Evolutionary conservation across 2,797 vertebrate genomes (phyloP).

Genomic region (Sebastiscus albofasciatus): DNA sequence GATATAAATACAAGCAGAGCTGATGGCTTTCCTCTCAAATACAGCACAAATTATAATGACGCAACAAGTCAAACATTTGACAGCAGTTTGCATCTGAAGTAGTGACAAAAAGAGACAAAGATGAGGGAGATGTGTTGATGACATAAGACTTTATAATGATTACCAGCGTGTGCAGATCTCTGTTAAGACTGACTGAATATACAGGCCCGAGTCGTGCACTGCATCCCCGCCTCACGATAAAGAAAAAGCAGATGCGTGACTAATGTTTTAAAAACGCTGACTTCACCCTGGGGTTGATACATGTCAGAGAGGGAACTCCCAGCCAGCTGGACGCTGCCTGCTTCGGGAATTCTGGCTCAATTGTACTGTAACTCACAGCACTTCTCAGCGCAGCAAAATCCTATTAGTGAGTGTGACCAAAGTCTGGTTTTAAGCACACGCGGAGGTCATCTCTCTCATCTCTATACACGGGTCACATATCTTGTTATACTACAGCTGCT

Average conservation of each 20-base stretch:
- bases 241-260: slow-evolving; percentile 55
- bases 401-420: slow-evolving; percentile 19
- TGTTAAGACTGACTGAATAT: not conserved
- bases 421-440: slow-evolving; percentile 28
- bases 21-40: not conserved
- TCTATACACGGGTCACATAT: slow-evolving; percentile 10
- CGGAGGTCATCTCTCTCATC: slow-evolving; percentile 1
- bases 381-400: slow-evolving; percentile 33
- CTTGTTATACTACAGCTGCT: slow-evolving; percentile 41
- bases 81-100: not conserved
- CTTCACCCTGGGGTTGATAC: slow-evolving; percentile 35
- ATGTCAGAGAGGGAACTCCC: slow-evolving; percentile 46
- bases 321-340: slow-evolving; percentile 49
- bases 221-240: not conserved
- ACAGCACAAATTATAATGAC: not conserved
- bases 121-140: not conserved
- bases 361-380: slow-evolving; percentile 12
- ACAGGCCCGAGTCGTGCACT: not conserved
- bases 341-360: slow-evolving; percentile 27
- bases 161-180: not conserved
- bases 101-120: not conserved
- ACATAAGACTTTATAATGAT: not conserved
- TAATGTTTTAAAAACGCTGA: slow-evolving; percentile 47
- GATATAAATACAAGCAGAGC: not conserved
- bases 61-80: not conserved